These are phyloP conservation scores for Dasypus novemcinctus DNA, from an alignment of 2,113 vertebrate genomes.

Conservation along the genomic window DNA sequence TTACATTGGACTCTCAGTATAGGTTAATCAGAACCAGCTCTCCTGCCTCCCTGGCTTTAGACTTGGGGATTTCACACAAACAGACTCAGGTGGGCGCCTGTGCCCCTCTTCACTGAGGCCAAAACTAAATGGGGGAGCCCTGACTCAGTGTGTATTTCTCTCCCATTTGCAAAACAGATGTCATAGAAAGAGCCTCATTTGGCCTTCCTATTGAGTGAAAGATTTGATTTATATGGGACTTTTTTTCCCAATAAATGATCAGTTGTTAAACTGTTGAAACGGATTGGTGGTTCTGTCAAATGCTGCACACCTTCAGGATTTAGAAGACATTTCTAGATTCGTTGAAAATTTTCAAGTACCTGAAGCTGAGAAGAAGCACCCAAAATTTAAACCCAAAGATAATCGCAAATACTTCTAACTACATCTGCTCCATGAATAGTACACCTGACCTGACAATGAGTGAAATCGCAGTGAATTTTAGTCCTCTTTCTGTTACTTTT, in stretches of 20 bases:
- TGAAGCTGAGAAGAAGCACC: neutral
- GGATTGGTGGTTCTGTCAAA: neutral
- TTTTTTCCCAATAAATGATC: neutral
- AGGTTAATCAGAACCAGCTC: slow-evolving; percentile 72
- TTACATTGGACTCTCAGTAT: slow-evolving; percentile 62
- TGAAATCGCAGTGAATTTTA: neutral
- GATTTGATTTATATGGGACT: neutral
- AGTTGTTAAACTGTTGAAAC: neutral
- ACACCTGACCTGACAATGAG: neutral
- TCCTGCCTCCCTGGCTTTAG: neutral
- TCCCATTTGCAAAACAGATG: neutral
- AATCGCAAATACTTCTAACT: neutral
- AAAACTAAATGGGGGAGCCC: neutral
- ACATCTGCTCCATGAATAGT: neutral
- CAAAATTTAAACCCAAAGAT: neutral
- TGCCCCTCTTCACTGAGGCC: neutral
- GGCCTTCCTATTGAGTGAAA: neutral
- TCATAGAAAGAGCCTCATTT: neutral
- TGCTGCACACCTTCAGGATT: neutral
- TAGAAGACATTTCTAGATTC: neutral
- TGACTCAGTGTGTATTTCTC: neutral
- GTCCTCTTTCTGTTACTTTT: neutral
- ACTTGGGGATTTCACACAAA: neutral
- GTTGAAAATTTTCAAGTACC: neutral
- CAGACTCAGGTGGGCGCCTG: neutral